Evolutionary conservation across 2,797 vertebrate genomes (phyloP), one percentile per base, ranked within the genome.

Genomic region (Coendou prehensilis): DNA sequence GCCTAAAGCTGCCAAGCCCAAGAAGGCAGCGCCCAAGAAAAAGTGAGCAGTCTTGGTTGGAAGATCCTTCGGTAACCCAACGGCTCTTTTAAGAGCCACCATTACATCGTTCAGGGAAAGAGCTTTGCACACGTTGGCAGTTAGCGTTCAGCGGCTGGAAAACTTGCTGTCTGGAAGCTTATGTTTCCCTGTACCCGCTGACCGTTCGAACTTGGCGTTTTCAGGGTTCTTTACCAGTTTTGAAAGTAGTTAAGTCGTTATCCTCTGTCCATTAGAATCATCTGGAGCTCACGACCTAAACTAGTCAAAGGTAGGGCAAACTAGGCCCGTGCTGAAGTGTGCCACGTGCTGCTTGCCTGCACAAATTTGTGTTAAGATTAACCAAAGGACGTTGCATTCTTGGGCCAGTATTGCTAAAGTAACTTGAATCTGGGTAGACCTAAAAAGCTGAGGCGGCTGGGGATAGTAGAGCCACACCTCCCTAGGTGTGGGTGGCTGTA

Each of bases 51-150:
- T 54, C 15, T 6, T 6, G 13, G 76, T 87, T 94, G 95, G 52
- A 96, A 83, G 63, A 6, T 26, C 56, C 18, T 64, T 78, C 26
- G 83, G 9, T 93, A 85, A 96, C 97, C 97, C 95, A 98, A 97
- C 96, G 97, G 97, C 97, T 98, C 97, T 98, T 98, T 97, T 97
- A 98, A 99, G 85, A 99, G 98, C 98, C 98, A 98, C 90, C 98
- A 30, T 76, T 97, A 54, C 20, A 93, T 0, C 0, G 1, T 2
- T 83, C 61, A 2, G 0, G 0, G 1, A 50, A 96, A 95, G 96
- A 87, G 95, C 94, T 93, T 0, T 13, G 33, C 45, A 4, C 18
- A 15, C 0, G 0, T 37, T 23, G 22, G 73, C 26, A 11, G 26
- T 17, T 47, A 28, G 45, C 45, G 11, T 75, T 75, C 5, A 28